Percentiles rank a stretch among this genome's conserved stretches.
Evolutionary conservation across 2,113 vertebrate genomes (phyloP).

Genomic region (Nettapus auritus): DNA sequence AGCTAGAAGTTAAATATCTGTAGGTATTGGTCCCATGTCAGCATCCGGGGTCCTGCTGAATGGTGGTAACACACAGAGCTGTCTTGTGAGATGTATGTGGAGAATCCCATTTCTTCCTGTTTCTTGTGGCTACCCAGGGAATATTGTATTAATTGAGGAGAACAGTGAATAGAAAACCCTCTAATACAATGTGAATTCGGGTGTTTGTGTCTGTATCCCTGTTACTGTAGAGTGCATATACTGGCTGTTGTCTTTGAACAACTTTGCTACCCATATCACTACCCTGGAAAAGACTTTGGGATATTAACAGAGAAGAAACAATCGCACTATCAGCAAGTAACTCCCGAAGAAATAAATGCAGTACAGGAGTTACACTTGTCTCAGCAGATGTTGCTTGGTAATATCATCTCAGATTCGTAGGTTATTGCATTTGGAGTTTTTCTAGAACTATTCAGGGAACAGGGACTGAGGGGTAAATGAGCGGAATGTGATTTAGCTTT

Average conservation of each 20-base stretch:
- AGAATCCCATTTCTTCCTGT: background rate
- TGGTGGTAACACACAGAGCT: background rate
- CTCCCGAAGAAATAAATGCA: background rate
- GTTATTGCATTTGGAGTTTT: background rate
- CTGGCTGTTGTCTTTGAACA: background rate
- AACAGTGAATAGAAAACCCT: background rate
- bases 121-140: background rate
- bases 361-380: background rate
- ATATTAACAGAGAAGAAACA: background rate
- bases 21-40: background rate
- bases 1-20: background rate
- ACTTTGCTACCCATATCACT: background rate
- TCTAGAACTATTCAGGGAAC: background rate
- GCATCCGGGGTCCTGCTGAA: background rate
- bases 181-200: background rate
- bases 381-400: background rate
- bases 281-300: background rate
- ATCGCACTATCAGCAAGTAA: background rate
- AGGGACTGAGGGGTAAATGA: background rate
- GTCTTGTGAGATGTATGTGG: background rate
- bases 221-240: background rate
- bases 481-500: background rate
- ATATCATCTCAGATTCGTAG: background rate
- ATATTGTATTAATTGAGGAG: background rate
- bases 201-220: background rate